Evolutionary conservation across 2,888 invertebrate genomes (phyloP).

Genomic region (Euplexia lucipara): DNA sequence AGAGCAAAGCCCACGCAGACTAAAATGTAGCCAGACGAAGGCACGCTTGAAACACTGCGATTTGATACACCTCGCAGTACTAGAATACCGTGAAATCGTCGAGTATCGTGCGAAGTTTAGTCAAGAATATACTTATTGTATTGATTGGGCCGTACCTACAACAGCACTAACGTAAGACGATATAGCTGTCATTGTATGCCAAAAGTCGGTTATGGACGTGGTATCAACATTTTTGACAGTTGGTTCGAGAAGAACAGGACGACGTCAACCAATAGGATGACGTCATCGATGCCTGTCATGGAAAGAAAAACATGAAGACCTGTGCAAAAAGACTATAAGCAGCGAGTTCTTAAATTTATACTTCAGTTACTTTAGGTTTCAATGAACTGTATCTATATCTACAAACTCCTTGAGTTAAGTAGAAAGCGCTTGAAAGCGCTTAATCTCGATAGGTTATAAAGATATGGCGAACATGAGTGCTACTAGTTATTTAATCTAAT

Average conservation of each 20-base stretch:
- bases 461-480: conserved; percentile 41
- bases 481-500: conserved; percentile 46
- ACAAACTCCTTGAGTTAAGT: conserved; percentile 46
- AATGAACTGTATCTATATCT: conserved; percentile 38
- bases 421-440: conserved; percentile 39
- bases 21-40: conserved; percentile 52
- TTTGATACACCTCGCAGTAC: conserved; percentile 51
- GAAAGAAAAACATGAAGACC: background rate
- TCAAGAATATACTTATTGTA: background rate
- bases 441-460: conserved; percentile 32
- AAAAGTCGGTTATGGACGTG: background rate
- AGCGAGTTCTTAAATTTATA: conserved; percentile 5
- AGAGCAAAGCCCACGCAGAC: conserved; percentile 66
- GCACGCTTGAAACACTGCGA: conserved; percentile 45
- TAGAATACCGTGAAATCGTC: conserved; percentile 48
- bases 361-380: conserved; percentile 13
- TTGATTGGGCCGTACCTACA: background rate
- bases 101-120: conserved; percentile 31
- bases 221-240: background rate
- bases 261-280: background rate
- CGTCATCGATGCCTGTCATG: background rate
- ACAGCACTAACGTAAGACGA: background rate
- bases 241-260: background rate
- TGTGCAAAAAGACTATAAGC: conserved; percentile 18
- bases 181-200: background rate